A percentile compares a stretch with the other conserved stretches of the same genome.
Conservation (phyloP, 2,797 vertebrate genomes). For the Sylvilagus floridanus region DNA sequence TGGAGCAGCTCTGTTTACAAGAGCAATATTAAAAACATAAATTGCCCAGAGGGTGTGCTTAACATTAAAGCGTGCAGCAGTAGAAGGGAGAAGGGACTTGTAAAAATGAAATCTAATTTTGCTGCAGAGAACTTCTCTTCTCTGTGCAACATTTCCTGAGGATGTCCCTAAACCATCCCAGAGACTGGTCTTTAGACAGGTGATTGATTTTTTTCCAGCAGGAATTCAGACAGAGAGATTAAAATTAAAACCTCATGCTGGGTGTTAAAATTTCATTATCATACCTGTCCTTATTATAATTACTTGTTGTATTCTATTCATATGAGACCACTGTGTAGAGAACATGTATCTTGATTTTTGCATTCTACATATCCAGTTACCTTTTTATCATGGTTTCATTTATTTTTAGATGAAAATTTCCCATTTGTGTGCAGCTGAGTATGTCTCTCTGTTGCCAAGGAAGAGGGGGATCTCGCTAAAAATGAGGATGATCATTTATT, state of each 20-base stretch:
- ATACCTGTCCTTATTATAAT: conserved; percentile 23
- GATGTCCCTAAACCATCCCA: background rate
- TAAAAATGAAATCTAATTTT: conserved; percentile 72
- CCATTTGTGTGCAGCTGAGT: conserved; percentile 17
- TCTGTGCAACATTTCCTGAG: background rate
- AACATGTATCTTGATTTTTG: conserved; percentile 65
- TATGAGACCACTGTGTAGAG: conserved; percentile 11
- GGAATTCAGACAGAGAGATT: conserved; percentile 13
- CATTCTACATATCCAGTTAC: conserved; percentile 63
- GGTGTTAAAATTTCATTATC: conserved; percentile 49
- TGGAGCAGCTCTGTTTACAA: conserved; percentile 64
- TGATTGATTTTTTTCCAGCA: conserved; percentile 63
- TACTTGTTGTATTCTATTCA: conserved; percentile 61
- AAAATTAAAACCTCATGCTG: conserved; percentile 60
- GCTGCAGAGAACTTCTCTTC: conserved; percentile 42
- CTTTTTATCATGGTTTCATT: conserved; percentile 60
- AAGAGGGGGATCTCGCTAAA: background rate
- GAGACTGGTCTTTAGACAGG: conserved; percentile 26
- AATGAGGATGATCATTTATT: conserved; percentile 44
- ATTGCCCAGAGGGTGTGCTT: conserved; percentile 63
- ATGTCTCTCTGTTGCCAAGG: conserved; percentile 50
- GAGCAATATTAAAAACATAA: conserved; percentile 71
- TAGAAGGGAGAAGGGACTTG: conserved; percentile 36
- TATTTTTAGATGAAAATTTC: conserved; percentile 69
- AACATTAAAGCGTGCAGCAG: conserved; percentile 42